Evolutionary conservation across 2,113 vertebrate genomes (phyloP).

Genomic region (Vicugna pacos): DNA sequence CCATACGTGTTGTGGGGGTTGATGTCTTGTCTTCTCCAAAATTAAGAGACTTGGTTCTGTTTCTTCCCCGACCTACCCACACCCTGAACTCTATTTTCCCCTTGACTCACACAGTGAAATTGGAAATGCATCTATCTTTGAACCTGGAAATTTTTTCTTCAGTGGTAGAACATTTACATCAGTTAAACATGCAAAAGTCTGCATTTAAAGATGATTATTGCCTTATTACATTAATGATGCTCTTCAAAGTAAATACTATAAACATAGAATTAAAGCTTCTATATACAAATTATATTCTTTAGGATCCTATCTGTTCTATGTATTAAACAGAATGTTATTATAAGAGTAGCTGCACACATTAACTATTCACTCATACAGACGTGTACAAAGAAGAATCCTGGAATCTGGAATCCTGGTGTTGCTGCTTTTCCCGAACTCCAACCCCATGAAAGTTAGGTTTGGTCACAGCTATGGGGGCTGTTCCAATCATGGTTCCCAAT

Average conservation of each 20-base stretch:
- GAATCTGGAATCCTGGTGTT: neutral
- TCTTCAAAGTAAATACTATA: constrained; percentile 23
- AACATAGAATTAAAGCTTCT: neutral
- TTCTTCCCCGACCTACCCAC: neutral
- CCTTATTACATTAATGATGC: neutral
- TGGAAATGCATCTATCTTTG: neutral
- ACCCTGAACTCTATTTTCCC: neutral
- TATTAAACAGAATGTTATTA: neutral
- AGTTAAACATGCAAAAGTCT: constrained; percentile 33
- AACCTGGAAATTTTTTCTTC: neutral
- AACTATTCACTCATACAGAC: neutral
- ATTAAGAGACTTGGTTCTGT: neutral
- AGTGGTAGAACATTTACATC: neutral
- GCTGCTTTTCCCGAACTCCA: neutral
- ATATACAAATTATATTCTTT: neutral
- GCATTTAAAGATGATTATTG: neutral
- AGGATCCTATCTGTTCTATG: neutral
- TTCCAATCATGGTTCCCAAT: neutral
- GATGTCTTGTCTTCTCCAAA: neutral
- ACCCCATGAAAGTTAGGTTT: neutral
- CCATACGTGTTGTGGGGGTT: neutral
- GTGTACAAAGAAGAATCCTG: neutral
- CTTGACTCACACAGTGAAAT: neutral
- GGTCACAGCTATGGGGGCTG: neutral
- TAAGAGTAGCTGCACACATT: neutral